Conservation (phyloP, 2,888 invertebrate genomes). For the Macrophya alboannulata region DNA sequence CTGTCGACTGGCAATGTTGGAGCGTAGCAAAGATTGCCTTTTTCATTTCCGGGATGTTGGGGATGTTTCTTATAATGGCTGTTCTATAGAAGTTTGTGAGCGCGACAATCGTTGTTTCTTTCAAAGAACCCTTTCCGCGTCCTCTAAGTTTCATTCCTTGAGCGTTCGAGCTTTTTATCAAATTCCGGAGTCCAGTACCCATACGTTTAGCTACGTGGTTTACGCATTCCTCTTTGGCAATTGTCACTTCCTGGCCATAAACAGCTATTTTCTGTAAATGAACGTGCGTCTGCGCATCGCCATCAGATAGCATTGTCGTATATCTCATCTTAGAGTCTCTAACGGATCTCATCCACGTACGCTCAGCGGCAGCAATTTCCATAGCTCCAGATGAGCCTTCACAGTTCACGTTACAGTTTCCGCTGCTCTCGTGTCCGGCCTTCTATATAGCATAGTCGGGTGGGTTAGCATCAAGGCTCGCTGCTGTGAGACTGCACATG, state of each 20-base stretch:
- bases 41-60: conserved; percentile 59
- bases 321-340: conserved; percentile 48
- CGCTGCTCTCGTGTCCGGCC: conserved; percentile 50
- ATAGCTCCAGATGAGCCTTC: background rate
- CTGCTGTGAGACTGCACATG: conserved; percentile 18
- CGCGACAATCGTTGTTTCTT: conserved; percentile 52
- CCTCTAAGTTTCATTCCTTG: background rate
- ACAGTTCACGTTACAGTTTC: conserved; percentile 28
- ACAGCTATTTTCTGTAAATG: conserved; percentile 16
- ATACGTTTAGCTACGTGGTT: conserved; percentile 61
- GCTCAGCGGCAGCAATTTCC: conserved; percentile 17
- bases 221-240: conserved; percentile 53
- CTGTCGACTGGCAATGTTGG: too few relatives aligned
- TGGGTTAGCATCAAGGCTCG: background rate
- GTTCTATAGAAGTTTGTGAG: conserved; percentile 15
- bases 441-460: conserved; percentile 33
- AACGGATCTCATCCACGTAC: conserved; percentile 37
- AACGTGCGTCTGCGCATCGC: conserved; percentile 46
- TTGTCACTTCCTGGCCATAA: conserved; percentile 30
- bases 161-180: conserved; percentile 4
- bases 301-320: conserved; percentile 51
- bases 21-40: conserved; percentile 58
- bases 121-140: conserved; percentile 17
- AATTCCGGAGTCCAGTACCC: conserved; percentile 56
- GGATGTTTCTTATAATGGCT: conserved; percentile 55